Conservation (phyloP, 2,888 invertebrate genomes). For the Gastracanthus pulcherrimus region DNA sequence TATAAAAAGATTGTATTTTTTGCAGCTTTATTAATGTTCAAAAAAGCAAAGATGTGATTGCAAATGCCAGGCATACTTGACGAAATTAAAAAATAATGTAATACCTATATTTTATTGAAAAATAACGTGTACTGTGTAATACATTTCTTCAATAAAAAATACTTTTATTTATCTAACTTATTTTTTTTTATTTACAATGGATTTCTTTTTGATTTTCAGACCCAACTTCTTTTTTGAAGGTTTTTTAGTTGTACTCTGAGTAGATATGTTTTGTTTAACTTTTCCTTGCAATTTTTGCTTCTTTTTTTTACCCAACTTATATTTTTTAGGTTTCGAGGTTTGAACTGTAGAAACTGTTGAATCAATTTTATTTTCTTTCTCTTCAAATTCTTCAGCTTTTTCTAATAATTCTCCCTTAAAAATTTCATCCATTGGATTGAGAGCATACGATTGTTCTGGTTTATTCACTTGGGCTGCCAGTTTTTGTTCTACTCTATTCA, state of each 20-base stretch:
- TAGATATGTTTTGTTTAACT: slow-evolving; percentile 28
- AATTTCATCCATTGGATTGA: slow-evolving; percentile 86
- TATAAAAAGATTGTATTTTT: slow-evolving; percentile 31
- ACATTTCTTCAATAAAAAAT: slow-evolving; percentile 41
- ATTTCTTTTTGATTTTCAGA: slow-evolving; percentile 67
- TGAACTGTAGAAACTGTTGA: background rate
- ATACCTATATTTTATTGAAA: slow-evolving; percentile 41
- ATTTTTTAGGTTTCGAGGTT: slow-evolving; percentile 23
- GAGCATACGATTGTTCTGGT: slow-evolving; percentile 86
- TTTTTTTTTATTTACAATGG: slow-evolving; percentile 48
- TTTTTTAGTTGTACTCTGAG: slow-evolving; percentile 9
- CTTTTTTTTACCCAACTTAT: slow-evolving; percentile 62
- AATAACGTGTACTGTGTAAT: slow-evolving; percentile 18
- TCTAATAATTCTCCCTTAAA: slow-evolving; percentile 84
- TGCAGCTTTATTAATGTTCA: slow-evolving; percentile 45
- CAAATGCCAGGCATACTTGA: background rate
- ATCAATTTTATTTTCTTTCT: slow-evolving; percentile 54
- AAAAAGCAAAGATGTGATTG: slow-evolving; percentile 65
- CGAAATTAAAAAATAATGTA: slow-evolving; percentile 33
- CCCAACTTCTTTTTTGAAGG: slow-evolving; percentile 51
- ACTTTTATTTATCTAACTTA: slow-evolving; percentile 61
- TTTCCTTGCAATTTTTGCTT: slow-evolving; percentile 61
- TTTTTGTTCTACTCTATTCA: slow-evolving; percentile 89
- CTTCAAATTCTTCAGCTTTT: slow-evolving; percentile 79
- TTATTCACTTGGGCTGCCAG: slow-evolving; percentile 85